These are phyloP conservation scores for Nephrotoma flavescens DNA, from an alignment of 2,888 invertebrate species.

Conservation along the genomic window DNA sequence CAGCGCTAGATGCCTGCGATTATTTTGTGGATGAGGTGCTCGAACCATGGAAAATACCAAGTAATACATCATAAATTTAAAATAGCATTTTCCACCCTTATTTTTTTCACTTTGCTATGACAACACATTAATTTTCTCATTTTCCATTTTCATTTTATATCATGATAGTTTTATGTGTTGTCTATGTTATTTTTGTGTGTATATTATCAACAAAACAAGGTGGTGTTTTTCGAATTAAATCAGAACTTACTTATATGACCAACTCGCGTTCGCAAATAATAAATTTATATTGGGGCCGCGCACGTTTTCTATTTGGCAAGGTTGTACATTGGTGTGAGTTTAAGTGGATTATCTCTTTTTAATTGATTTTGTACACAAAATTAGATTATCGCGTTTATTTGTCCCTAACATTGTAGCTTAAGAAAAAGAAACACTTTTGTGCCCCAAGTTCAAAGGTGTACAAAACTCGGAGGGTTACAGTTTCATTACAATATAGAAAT, in stretches of 20 bases:
- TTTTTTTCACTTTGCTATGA: neutral
- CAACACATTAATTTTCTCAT: neutral
- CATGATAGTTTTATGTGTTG: neutral
- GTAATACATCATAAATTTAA: neutral
- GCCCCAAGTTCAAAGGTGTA: neutral
- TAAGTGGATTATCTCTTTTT: neutral
- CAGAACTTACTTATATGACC: neutral
- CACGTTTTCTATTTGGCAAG: neutral
- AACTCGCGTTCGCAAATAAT: neutral
- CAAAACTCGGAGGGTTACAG: neutral
- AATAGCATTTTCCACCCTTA: neutral
- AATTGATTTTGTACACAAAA: neutral
- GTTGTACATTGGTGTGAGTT: neutral
- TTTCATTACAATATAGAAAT: neutral
- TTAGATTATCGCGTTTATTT: neutral
- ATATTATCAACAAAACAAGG: neutral
- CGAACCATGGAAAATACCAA: constrained; percentile 25
- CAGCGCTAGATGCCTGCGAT: constrained; percentile 52
- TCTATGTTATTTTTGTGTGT: neutral
- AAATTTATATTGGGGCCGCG: neutral
- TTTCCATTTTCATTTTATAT: neutral
- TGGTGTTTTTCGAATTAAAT: neutral
- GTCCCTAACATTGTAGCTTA: neutral
- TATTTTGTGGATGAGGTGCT: constrained; percentile 56
- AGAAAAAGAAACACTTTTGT: neutral